Evolutionary conservation across 2,888 invertebrate species (phyloP), one percentile per base, ranked within the genome.

Genomic region (Drosophila maculinotata): DNA sequence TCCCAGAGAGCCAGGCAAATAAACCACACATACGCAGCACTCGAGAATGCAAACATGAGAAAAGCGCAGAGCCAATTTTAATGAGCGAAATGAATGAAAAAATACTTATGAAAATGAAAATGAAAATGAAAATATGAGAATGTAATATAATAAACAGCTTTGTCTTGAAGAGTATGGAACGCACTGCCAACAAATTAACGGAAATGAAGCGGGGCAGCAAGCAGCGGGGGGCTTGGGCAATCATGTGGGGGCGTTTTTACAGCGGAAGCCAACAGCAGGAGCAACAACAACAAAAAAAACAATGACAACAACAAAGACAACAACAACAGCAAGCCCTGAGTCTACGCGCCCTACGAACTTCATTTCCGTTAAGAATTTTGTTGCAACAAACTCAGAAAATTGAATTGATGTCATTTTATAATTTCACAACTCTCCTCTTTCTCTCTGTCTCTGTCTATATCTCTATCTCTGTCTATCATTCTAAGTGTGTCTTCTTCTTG

Each of bases 151-250:
- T 76, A 79, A 82, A 87, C 87, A 89, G 85, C 90, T 90, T 90
- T 90, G 90, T 90, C 90, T 90, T 90, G 90, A 90, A 90, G 90
- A 90, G 90, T 90, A 90, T 90, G 78, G 90, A 90, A 82, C 90
- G 90, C 90, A 79, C 78, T 87, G 90, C 75, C 80, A 90, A 90
- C 90, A 90, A 90, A 84, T 90, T 90, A 90, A 89, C 89, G 90
- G 90, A 90, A 90, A 90, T 90, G 90, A 90, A 87, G 75, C 30
- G 59, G 15, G 59, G 42, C 58, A 39, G 9, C 14, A 36, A 64
- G 69, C 69, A 69, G 53, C 76, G 71, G 72, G 72, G 72, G 78
- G 75, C 68, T 58, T 65, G 64, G 58, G 56, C 60, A 35, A 48
- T 41, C 58, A 47, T 51, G 31, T 64, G 58, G 72, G 71, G 64